Base-by-base conservation (phyloP, 2,113 vertebrate genomes). In the Rostratula benghalensis region DNA sequence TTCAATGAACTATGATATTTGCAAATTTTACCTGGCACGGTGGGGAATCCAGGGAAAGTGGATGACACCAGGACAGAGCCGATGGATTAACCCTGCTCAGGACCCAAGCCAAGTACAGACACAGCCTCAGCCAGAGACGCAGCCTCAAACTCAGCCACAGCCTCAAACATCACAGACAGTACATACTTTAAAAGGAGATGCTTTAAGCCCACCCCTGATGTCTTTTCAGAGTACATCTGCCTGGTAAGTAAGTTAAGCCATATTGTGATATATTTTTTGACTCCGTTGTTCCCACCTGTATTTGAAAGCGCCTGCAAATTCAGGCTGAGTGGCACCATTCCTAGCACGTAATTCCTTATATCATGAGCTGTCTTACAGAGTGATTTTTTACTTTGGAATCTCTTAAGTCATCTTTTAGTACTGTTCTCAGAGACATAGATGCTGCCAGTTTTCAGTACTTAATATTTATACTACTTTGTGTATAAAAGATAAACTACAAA, bases 1-100 rank as follows among this genome's bases (percentile, higher is more conserved):
- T 23, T 99, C 99, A 63, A 99, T 99, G 98, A 99, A 99, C 98
- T 99, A 99, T 89, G 99, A 99, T 92, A 96, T 99, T 90, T 99
- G 99, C 97, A 98, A 99, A 91, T 98, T 99, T 22, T 99, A 99
- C 98, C 98, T 99, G 98, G 98, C 99, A 30, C 98, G 99, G 82
- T 99, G 99, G 98, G 99, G 99, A 23, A 97, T 99, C 90, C 98
- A 99, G 7, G 99, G 98, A 2, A 99, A 98, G 78, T 99, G 99
- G 99, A 98, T 99, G 96, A 99, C 98, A 83, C 99, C 98, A 88
- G 99, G 98, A 65, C 98, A 99, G 81, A 98, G 95, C 95, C 99
- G 98, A 91, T 99, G 99, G 98, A 98, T 99, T 93, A 97, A 96
- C 51, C 96, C 98, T 39, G 95, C 97, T 87, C 98, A 97, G 82